phyloP scores from a whole-genome alignment of 2,113 vertebrate species.

The Pampusana beccarii region DNA sequence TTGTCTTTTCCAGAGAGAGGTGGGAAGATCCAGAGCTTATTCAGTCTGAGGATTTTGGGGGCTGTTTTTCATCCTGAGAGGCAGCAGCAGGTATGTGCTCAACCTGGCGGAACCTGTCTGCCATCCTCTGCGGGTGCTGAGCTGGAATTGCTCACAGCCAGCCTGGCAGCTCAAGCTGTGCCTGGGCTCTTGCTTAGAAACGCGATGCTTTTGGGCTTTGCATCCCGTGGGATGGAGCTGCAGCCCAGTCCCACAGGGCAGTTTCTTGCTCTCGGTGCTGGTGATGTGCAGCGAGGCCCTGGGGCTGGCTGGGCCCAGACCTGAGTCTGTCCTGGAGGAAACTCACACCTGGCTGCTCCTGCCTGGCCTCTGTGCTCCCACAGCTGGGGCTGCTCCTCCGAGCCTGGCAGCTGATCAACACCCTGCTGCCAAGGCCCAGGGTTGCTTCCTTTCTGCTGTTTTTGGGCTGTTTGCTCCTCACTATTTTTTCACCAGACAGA shows the following conservation, averaged over 20 bases:
- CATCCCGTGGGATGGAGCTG: too few species aligned
- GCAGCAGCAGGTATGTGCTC: neutral
- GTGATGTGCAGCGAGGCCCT: fast-evolving
- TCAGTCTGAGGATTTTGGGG: neutral
- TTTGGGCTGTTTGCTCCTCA: neutral
- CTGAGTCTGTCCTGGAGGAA: neutral
- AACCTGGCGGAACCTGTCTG: neutral
- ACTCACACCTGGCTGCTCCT: neutral
- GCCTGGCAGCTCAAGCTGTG: neutral
- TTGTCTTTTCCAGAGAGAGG: neutral
- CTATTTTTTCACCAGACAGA: neutral
- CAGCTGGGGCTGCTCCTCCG: neutral
- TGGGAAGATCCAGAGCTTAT: neutral
- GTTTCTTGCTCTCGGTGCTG: neutral
- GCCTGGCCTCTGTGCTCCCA: neutral
- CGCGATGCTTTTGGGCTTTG: neutral
- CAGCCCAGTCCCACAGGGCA: fast-evolving
- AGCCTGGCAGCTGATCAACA: neutral
- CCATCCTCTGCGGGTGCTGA: neutral
- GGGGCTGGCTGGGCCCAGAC: neutral
- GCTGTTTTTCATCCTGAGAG: neutral
- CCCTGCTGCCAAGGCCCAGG: too few species aligned
- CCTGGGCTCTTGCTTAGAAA: neutral
- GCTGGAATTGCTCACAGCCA: neutral
- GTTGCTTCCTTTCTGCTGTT: neutral